Percentiles rank a stretch among this genome's conserved stretches.
Evolutionary conservation across 2,888 invertebrate species (phyloP).

Genomic region (Lottia scabra): DNA sequence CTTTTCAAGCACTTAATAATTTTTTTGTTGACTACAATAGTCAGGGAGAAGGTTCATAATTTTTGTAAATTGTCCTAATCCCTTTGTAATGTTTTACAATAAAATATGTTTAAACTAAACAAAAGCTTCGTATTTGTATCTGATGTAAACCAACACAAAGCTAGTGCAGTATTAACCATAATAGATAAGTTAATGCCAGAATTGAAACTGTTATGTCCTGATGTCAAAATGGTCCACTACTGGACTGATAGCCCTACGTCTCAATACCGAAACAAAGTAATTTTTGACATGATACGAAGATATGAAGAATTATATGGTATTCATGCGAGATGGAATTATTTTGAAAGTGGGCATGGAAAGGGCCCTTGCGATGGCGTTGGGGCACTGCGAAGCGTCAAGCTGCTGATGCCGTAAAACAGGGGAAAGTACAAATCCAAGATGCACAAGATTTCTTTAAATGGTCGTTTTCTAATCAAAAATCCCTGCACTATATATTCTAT

Average conservation of each 20-base stretch:
- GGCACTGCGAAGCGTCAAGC: conserved; percentile 25
- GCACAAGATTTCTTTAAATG: conserved; percentile 25
- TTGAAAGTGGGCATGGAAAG: conserved; percentile 30
- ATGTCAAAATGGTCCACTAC: conserved; percentile 23
- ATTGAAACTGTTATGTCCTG: background rate
- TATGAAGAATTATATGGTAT: conserved; percentile 20
- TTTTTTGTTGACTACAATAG: too few relatives aligned
- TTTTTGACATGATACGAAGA: conserved; percentile 25
- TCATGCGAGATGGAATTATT: conserved; percentile 31
- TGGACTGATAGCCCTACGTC: conserved; percentile 35
- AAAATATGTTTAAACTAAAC: too few relatives aligned
- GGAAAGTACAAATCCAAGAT: conserved; percentile 23
- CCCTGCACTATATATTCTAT: conserved; percentile 9
- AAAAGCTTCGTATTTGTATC: conserved; percentile 29
- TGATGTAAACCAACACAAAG: conserved; percentile 29
- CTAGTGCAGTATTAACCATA: conserved; percentile 12
- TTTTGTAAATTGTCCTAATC: too few relatives aligned
- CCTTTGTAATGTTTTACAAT: too few relatives aligned
- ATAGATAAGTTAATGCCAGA: conserved; percentile 14
- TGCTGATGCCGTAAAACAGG: conserved; percentile 22
- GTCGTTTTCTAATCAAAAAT: conserved; percentile 3
- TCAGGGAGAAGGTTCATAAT: too few relatives aligned
- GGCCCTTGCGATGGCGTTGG: conserved; percentile 32
- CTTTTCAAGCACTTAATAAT: too few relatives aligned
- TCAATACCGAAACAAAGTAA: conserved; percentile 32